Conservation (phyloP, 2,113 vertebrate species). For the Phaethon lepturus region DNA sequence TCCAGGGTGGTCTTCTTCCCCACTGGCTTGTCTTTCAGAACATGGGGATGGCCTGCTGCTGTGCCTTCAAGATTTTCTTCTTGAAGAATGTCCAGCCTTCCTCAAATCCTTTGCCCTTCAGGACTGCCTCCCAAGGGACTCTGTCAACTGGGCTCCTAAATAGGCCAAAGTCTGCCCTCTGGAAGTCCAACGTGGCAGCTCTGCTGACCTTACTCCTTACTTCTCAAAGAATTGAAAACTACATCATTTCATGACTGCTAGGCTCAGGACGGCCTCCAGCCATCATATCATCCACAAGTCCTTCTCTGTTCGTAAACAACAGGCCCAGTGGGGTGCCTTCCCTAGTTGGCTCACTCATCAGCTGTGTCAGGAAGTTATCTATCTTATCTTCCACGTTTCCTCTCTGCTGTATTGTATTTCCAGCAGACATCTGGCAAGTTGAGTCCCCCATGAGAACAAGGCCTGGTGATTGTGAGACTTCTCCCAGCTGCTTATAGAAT, state of each 20-base stretch:
- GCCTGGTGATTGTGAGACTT: background rate
- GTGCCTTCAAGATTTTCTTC: background rate
- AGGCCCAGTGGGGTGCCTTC: fast-evolving
- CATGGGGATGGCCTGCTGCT: background rate
- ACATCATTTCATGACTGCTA: background rate
- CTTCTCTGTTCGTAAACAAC: background rate
- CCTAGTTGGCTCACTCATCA: background rate
- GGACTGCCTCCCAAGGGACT: background rate
- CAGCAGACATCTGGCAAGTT: background rate
- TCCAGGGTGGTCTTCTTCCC: background rate
- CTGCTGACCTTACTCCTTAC: background rate
- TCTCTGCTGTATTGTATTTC: background rate
- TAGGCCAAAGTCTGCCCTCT: background rate
- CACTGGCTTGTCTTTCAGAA: background rate
- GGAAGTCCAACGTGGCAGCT: background rate
- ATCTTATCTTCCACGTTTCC: background rate
- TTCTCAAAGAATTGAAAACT: background rate
- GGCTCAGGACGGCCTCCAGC: background rate
- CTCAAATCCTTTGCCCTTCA: background rate
- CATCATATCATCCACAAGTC: background rate
- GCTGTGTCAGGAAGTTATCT: background rate
- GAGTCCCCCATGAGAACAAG: background rate
- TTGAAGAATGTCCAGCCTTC: background rate
- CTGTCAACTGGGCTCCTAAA: background rate
- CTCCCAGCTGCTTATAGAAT: background rate